These are phyloP conservation scores for Leptinotarsa defecta DNA, from an alignment of 1,140 invertebrate species.

Conservation along the genomic window DNA sequence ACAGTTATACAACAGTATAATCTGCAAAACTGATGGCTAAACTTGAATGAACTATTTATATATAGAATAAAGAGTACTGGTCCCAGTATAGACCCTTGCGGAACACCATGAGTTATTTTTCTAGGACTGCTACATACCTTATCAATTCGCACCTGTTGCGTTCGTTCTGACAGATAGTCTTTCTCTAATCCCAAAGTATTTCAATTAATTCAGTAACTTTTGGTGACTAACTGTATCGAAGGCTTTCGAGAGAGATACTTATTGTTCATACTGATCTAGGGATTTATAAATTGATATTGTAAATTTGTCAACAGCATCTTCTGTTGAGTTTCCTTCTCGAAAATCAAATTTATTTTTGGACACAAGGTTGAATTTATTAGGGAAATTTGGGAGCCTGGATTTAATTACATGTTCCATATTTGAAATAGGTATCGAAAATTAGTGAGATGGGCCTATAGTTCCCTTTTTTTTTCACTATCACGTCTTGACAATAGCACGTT, in stretches of 20 bases:
- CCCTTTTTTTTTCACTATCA: neutral
- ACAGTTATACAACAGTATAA: no score
- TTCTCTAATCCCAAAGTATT: neutral
- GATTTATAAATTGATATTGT: neutral
- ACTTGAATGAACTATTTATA: neutral
- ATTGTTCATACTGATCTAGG: neutral
- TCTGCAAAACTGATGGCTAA: no score
- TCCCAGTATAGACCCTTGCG: neutral
- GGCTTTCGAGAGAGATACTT: neutral
- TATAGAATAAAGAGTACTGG: neutral
- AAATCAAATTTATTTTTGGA: no score
- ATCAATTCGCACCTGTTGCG: neutral
- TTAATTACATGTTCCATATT: no score
- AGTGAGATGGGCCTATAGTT: neutral
- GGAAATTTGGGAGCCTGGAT: no score
- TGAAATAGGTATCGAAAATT: neutral
- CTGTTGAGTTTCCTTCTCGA: neutral
- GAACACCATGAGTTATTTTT: neutral
- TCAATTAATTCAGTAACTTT: neutral
- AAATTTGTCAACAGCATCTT: neutral
- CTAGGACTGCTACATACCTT: neutral
- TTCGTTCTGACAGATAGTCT: neutral
- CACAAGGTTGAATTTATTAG: no score
- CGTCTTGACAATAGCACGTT: no score
- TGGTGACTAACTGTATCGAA: neutral